Conservation (phyloP, 1,140 invertebrate genomes). For the Scaptomyza graminum region DNA sequence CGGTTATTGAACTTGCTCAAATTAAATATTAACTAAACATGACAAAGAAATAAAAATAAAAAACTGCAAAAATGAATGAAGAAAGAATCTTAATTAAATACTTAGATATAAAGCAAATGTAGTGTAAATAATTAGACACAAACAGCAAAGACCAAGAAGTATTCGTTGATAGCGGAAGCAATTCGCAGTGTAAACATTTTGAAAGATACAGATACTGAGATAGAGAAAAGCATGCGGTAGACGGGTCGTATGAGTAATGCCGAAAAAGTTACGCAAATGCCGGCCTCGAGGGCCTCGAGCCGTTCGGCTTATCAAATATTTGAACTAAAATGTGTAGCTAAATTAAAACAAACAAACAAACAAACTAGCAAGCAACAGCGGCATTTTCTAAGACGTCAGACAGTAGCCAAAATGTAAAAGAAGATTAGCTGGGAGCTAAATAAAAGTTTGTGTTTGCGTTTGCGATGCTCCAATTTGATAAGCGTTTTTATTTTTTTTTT, state of each 20-base stretch:
- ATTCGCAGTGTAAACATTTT: constrained; percentile 52
- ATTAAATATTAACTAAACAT: constrained; percentile 11
- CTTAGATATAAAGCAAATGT: constrained; percentile 8
- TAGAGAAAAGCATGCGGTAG: neutral
- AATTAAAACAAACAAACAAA: constrained; percentile 66
- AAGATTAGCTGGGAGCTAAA: constrained; percentile 30
- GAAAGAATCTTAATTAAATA: constrained; percentile 26
- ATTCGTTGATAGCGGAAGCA: constrained; percentile 60
- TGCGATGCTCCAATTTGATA: constrained; percentile 80
- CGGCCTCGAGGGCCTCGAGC: constrained; percentile 2
- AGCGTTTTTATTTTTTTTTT: constrained; percentile 31
- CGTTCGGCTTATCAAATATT: constrained; percentile 72
- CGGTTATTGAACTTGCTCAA: constrained; percentile 60
- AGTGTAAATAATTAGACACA: constrained; percentile 2
- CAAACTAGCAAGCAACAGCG: constrained; percentile 38
- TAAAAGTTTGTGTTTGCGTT: constrained; percentile 48
- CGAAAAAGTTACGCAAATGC: constrained; percentile 58
- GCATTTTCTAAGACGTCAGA: constrained; percentile 39
- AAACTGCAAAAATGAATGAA: too few species aligned
- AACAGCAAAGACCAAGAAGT: constrained; percentile 3
- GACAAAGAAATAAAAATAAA: constrained; percentile 14
- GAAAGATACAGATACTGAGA: constrained; percentile 7
- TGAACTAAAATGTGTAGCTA: constrained; percentile 76
- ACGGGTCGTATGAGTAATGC: constrained; percentile 72
- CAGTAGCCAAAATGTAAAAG: constrained; percentile 41